Evolutionary conservation across 2,888 invertebrate genomes (phyloP), one percentile per base, ranked within the genome.

Genomic region (Chrysolina oricalcia): DNA sequence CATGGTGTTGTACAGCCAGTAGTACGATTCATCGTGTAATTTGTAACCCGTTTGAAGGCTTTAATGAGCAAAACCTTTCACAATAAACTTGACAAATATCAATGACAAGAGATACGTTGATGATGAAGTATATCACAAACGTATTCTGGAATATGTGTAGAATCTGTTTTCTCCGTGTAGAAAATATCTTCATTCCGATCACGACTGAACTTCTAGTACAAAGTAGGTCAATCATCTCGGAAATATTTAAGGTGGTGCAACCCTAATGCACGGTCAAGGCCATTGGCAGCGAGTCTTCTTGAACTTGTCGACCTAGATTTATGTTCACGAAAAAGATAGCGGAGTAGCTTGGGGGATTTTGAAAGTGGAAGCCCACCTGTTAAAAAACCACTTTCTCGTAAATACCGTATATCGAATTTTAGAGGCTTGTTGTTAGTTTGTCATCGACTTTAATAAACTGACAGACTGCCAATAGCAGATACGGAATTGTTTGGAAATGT

Each of bases 191-290:
- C 17, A 53, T 53, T 53, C 53, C 9, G 53, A 27, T 27, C 59
- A 59, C n/a, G 35, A 6, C 27, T 59, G 27, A 35, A 23, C 35
- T 21, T 62, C 27, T 43, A 65, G 50, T 56, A 68, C 63, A 50
- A 78, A 80, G 78, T 80, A 67, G 80, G 80, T 68, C 76, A 78
- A 59, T 64, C 72, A 67, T 78, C 72, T 74, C 69, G 53, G 27
- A 63, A 68, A 59, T 40, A 67, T 67, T 46, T 67, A 15, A 67
- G 53, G 48, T 35, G 64, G 63, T 76, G 77, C 75, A 80, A 8
- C 80, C 79, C 80, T 78, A 41, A 40, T 76, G 77, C 75, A 80
- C 80, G 80, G 81, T 78, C 81, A 80, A 81, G 80, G 81, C 79
- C 79, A 73, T 65, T 65, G 56, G 64, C 46, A 41, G 64, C 70